These are phyloP conservation scores for Patella vulgata DNA, from an alignment of 1,140 invertebrate genomes.

Conservation along the genomic window DNA sequence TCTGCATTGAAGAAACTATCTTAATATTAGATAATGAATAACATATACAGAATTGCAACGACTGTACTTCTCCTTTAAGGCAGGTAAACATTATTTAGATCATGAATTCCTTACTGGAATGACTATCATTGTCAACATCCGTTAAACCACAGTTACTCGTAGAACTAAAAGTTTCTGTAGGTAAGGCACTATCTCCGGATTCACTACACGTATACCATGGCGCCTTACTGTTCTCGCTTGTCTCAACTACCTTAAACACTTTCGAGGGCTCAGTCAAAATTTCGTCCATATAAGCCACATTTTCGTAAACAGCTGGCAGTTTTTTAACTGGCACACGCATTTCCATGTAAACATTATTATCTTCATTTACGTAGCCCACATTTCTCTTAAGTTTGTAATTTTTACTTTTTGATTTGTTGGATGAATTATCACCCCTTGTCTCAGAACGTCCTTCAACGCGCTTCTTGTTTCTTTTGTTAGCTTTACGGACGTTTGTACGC, in stretches of 20 bases:
- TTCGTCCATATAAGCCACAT: background rate
- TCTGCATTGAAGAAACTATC: too few relatives aligned
- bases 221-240: constrained; percentile 19
- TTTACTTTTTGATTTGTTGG: too few relatives aligned
- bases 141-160: constrained; percentile 39
- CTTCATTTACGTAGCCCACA: too few relatives aligned
- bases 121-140: constrained; percentile 37
- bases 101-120: constrained; percentile 44
- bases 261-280: background rate
- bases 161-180: constrained; percentile 45
- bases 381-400: too few relatives aligned
- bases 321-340: too few relatives aligned
- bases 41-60: too few relatives aligned
- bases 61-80: too few relatives aligned
- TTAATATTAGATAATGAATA: too few relatives aligned
- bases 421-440: too few relatives aligned
- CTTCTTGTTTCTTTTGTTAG: background rate
- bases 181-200: constrained; percentile 50
- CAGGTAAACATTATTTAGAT: too few relatives aligned
- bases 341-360: too few relatives aligned
- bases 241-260: background rate
- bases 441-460: background rate
- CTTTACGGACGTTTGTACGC: background rate
- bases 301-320: constrained; percentile 1
- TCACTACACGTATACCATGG: constrained; percentile 48